phyloP scores from a whole-genome alignment of 2,888 invertebrate genomes.

The Thera obeliscata region DNA sequence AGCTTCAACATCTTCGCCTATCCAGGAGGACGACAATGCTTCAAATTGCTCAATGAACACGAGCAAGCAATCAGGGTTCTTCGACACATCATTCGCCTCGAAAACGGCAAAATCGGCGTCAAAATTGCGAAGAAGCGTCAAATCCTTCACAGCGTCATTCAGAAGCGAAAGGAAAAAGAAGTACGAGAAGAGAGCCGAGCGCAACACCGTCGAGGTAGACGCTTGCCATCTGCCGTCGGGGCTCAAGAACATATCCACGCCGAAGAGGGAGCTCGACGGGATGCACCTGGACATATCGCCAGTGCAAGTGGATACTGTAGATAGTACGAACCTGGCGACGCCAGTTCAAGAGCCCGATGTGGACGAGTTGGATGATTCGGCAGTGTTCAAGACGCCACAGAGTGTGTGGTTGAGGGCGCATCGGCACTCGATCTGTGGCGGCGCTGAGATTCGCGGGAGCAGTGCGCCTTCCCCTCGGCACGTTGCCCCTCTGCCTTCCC shows the following conservation, averaged over 20 bases:
- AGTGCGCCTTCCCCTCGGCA: constrained; percentile 44
- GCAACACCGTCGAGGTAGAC: constrained; percentile 74
- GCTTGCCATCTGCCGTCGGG: constrained; percentile 67
- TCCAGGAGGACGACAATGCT: constrained; percentile 76
- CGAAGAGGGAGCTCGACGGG: constrained; percentile 66
- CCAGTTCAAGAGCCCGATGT: constrained; percentile 57
- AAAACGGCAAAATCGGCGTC: constrained; percentile 80
- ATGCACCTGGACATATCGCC: constrained; percentile 77
- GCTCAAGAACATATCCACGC: constrained; percentile 69
- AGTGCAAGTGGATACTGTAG: constrained; percentile 78
- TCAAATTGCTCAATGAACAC: constrained; percentile 79
- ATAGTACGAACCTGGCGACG: constrained; percentile 68
- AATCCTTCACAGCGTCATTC: constrained; percentile 82
- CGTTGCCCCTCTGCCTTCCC: constrained; percentile 43
- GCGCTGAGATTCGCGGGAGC: constrained; percentile 53
- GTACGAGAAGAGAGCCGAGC: constrained; percentile 74
- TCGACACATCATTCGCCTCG: constrained; percentile 79
- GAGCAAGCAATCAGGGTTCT: constrained; percentile 80
- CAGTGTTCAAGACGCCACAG: constrained; percentile 76
- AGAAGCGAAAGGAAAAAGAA: constrained; percentile 81
- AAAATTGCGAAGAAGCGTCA: constrained; percentile 77
- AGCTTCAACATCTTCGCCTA: constrained; percentile 78
- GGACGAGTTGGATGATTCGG: constrained; percentile 74
- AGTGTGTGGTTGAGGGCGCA: constrained; percentile 69
- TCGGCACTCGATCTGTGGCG: constrained; percentile 71